Conservation (phyloP, 2,888 invertebrate species). For the Sisyra terminalis region DNA sequence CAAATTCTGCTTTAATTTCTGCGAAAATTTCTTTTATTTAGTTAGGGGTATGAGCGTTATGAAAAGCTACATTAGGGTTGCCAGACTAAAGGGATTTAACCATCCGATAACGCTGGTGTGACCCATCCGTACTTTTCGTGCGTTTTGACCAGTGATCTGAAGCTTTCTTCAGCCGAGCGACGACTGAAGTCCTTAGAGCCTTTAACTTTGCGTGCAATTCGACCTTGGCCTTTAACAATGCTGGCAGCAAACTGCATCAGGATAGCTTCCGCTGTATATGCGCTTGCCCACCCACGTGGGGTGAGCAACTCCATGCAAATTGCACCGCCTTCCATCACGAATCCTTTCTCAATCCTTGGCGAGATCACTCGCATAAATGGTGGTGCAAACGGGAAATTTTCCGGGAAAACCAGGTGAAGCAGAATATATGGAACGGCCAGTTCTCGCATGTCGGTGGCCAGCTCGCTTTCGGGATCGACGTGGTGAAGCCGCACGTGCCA, state of each 20-base stretch:
- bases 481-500: slow-evolving; percentile 72
- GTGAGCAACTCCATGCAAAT: slow-evolving; percentile 81
- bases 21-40: no score
- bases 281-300: slow-evolving; percentile 76
- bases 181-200: slow-evolving; percentile 62
- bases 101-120: slow-evolving; percentile 71
- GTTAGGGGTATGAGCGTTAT: no score
- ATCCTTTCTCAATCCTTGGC: slow-evolving; percentile 50
- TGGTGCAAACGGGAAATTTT: slow-evolving; percentile 79
- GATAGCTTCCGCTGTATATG: slow-evolving; percentile 74
- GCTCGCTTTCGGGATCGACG: slow-evolving; percentile 69
- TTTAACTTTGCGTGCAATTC: slow-evolving; percentile 62
- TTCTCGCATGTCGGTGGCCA: slow-evolving; percentile 68
- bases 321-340: slow-evolving; percentile 82
- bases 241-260: slow-evolving; percentile 83
- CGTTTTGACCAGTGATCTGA: slow-evolving; percentile 72
- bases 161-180: slow-evolving; percentile 74
- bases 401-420: slow-evolving; percentile 67
- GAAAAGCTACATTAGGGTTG: no score
- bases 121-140: slow-evolving; percentile 89
- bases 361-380: slow-evolving; percentile 57
- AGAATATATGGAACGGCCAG: slow-evolving; percentile 56
- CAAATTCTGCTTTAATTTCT: no score
- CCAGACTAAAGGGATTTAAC: slow-evolving; percentile 42
- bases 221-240: slow-evolving; percentile 73